These are phyloP conservation scores for Muscicapa striata DNA, from an alignment of 2,797 vertebrate species.

Conservation along the genomic window DNA sequence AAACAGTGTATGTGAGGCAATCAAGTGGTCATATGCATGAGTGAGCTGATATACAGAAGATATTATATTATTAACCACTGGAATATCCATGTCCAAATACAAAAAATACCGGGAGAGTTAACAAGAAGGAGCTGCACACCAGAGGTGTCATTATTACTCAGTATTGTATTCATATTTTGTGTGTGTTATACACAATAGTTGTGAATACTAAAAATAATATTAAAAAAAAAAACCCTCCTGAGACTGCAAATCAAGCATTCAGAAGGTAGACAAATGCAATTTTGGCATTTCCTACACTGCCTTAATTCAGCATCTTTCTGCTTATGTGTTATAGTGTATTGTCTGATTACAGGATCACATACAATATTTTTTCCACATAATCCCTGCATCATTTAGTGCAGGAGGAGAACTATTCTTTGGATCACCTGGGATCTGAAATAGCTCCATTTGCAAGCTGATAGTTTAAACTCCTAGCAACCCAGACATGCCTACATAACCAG, in stretches of 20 bases:
- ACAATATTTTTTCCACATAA: neutral
- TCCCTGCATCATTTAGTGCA: conserved; percentile 20
- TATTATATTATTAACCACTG: conserved; percentile 11
- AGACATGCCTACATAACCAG: conserved; percentile 51
- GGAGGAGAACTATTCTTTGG: conserved; percentile 39
- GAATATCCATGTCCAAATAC: neutral
- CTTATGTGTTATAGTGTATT: neutral
- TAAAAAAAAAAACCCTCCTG: neutral
- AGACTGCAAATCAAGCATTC: neutral
- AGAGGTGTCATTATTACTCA: neutral
- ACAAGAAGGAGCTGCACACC: neutral
- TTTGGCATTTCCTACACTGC: neutral
- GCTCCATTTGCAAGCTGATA: conserved; percentile 58
- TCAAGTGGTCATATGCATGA: conserved; percentile 47
- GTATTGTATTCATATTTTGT: neutral
- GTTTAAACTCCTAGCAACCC: conserved; percentile 60
- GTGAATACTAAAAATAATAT: neutral
- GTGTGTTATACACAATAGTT: neutral
- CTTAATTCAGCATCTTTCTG: neutral
- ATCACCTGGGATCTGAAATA: conserved; percentile 66
- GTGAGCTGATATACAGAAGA: conserved; percentile 9
- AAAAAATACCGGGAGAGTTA: conserved; percentile 10
- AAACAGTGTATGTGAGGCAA: conserved; percentile 43
- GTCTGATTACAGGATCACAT: neutral
- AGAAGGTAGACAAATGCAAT: neutral